Evolutionary conservation across 1,140 invertebrate genomes (phyloP), one percentile per base, ranked within the genome.

Genomic region (Tetramorium simillimum): DNA sequence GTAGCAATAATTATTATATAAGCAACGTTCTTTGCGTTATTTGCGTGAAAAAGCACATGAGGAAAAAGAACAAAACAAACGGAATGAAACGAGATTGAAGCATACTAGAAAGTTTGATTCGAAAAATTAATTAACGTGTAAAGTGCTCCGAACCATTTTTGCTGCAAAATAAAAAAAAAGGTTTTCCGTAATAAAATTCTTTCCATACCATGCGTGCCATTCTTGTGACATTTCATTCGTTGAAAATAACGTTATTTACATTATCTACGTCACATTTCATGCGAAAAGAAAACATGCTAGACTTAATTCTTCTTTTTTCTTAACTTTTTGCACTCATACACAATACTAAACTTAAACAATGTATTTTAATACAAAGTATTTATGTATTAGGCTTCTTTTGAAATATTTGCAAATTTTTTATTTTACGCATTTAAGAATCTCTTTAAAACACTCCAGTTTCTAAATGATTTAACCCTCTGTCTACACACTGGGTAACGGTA

Each of bases 61-160:
- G 12, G 4, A 85, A 53, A 18, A 10, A 24, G 10, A 9, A n/a
- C 16, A 40, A 43, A 76, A 69, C 24, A 86, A 33, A 86, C 18
- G 12, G 9, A 78, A 18, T 33, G 18, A 69, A 80, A 86, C 49
- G 49, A 67, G 40, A 43, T 58, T 69, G 28, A 60, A 63, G 62
- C 75, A 46, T 49, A 3, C 16, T 12, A n/a, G 7, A 43, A 37
- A 37, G 33, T 86, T 51, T 63, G 14, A 63, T 62, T 62, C 16
- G 46, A 21, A 40, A 75, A 62, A 75, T 63, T 37, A 85, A 85
- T 51, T 28, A 21, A 49, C 5, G 24, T 14, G 21, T 16, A 46
- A 28, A 12, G 58, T 40, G 21, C 43, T 21, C 14, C 40, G 65
- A 69, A 67, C 3, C 18, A 49, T 53, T 37, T 28, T 58, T 46